Evolutionary conservation across 2,113 vertebrate genomes (phyloP), one percentile per base, ranked within the genome.

Genomic region (Epinephelus fuscoguttatus): DNA sequence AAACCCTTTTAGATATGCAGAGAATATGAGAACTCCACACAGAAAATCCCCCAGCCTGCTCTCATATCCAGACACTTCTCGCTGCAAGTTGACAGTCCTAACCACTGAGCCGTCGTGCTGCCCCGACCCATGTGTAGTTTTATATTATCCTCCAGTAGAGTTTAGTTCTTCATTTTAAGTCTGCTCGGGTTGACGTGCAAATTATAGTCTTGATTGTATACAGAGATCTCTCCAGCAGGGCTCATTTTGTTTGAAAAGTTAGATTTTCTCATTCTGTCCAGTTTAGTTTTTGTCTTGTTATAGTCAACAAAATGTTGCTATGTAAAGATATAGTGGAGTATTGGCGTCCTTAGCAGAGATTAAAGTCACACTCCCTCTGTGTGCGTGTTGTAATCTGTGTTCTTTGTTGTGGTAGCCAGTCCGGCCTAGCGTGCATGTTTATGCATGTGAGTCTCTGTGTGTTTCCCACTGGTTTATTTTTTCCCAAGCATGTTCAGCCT

Each of bases 181-280:
- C 33, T 23, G 33, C 30, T 25, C 25, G 7, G 10, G 57, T 25
- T 75, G 21, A 33, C 42, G 27, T n/a, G 61, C 66, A 70, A 25
- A 69, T 56, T 72, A 67, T 50, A 61, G 30, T 47, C 69, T 30
- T 71, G 52, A 72, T 47, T 64, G 11, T 69, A 4, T 45, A 59
- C 21, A 52, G 21, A 64, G 17, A n/a, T 57, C 37, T 27, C 13
- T 47, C 17, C 19, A 55, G 53, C 19, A 53, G 64, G 12, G 18
- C 64, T 80, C 2, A 57, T 25, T 81, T 52, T 53, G 40, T 56
- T 53, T 18, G 21, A 49, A 67, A 72, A 52, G 23, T 50, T 45
- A 33, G 42, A 68, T 23, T 69, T 59, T 67, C 53, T 53, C 18
- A 11, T 15, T 64, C 2, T 42, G 53, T 62, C 63, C 50, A 27